Evolutionary conservation across 1,140 invertebrate species (phyloP).

Genomic region (Zaprionus tsacasi): DNA sequence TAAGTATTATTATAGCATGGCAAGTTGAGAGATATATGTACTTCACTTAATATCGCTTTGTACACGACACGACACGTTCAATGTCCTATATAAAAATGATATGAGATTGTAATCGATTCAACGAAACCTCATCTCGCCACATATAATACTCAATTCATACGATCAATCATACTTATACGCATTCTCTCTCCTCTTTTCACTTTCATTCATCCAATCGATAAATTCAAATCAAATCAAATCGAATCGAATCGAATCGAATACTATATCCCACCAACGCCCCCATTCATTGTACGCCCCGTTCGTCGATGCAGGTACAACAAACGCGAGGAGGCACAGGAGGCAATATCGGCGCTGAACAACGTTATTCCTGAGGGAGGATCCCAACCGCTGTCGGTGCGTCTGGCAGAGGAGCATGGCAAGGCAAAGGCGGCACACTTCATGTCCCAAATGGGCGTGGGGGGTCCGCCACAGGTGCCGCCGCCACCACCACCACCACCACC

Average conservation of each 20-base stretch:
- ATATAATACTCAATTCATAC: not conserved
- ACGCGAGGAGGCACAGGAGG: conserved; percentile 94
- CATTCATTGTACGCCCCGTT: conserved; percentile 13
- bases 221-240: too few species aligned
- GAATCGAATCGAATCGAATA: not conserved
- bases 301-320: conserved; percentile 84
- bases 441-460: conserved; percentile 74
- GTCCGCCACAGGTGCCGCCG: conserved; percentile 54
- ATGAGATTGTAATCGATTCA: conserved; percentile 4
- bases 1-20: conserved; percentile 83
- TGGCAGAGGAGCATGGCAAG: conserved; percentile 97
- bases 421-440: conserved; percentile 88
- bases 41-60: not conserved
- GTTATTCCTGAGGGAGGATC: conserved; percentile 92
- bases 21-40: not conserved
- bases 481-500: conserved; percentile 65
- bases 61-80: conserved; percentile 1
- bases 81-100: not conserved
- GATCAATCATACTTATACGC: conserved; percentile 13
- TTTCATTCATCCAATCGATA: not conserved
- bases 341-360: conserved; percentile 93
- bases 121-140: conserved; percentile 1
- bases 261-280: not conserved
- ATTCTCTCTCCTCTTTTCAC: not conserved
- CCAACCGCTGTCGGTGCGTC: conserved; percentile 91